phyloP scores from a whole-genome alignment of 2,113 vertebrate genomes.

The Entelurus aequoreus region DNA sequence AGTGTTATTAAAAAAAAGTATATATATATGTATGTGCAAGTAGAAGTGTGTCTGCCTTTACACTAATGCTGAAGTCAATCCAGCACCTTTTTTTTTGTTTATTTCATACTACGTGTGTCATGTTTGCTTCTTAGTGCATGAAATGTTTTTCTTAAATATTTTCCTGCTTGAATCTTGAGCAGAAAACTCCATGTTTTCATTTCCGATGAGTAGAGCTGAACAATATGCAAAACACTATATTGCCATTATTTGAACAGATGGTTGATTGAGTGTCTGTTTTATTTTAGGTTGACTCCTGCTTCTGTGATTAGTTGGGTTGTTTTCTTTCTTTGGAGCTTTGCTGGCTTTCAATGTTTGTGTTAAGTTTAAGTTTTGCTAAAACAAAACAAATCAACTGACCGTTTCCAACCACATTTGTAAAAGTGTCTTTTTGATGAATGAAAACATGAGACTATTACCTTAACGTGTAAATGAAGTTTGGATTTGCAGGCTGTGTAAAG shows the following conservation, averaged over 20 bases:
- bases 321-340: conserved; percentile 28
- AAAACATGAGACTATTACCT: no score
- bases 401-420: no score
- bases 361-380: no score
- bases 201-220: neutral
- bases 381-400: no score
- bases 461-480: no score
- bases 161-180: no score
- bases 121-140: neutral
- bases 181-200: no score
- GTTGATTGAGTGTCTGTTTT: neutral
- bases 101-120: neutral
- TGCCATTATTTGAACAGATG: neutral
- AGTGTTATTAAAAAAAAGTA: conserved; percentile 61
- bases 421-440: no score
- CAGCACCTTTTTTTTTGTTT: conserved; percentile 28
- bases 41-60: conserved; percentile 52
- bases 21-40: conserved; percentile 59
- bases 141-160: neutral
- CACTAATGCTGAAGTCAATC: conserved; percentile 56
- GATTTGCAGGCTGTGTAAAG: no score
- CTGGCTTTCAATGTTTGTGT: conserved; percentile 18
- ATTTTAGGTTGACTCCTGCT: conserved; percentile 8
- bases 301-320: conserved; percentile 21
- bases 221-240: neutral